Conservation (phyloP, 2,888 invertebrate genomes). For the Polydrusus cervinus region DNA sequence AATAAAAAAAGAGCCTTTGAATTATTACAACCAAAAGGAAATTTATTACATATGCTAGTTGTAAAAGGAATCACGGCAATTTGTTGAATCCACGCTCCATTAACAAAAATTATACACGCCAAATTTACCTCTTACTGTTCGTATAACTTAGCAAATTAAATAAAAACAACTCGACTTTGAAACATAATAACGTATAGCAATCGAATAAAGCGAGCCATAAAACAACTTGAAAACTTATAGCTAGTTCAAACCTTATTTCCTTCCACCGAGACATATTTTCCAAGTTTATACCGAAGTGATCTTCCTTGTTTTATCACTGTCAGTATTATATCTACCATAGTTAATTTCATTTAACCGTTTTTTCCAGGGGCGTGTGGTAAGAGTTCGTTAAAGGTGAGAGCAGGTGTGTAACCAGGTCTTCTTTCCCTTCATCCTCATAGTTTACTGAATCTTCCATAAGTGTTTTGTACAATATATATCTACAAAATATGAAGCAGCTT, state of each 20-base stretch:
- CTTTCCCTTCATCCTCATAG: no score
- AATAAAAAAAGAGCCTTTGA: neutral
- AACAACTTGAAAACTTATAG: conserved; percentile 32
- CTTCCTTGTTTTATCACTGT: conserved; percentile 62
- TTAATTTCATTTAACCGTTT: conserved; percentile 60
- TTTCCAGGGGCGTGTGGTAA: no score
- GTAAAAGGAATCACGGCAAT: conserved; percentile 27
- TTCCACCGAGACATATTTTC: conserved; percentile 54
- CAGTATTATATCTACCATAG: conserved; percentile 63
- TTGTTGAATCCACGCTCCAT: conserved; percentile 24
- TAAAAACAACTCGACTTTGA: conserved; percentile 30
- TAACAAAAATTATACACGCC: conserved; percentile 36
- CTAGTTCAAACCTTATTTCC: conserved; percentile 12
- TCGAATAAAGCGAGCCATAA: conserved; percentile 39
- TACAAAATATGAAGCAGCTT: no score
- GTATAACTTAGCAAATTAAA: conserved; percentile 41
- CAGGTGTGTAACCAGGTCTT: no score
- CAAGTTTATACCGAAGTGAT: conserved; percentile 60
- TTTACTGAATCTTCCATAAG: no score
- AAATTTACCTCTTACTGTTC: conserved; percentile 39
- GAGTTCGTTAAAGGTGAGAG: no score
- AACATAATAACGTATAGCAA: conserved; percentile 33
- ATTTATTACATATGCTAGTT: conserved; percentile 2
- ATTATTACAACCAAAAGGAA: neutral
- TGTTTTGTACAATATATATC: no score